Evolutionary conservation across 2,113 vertebrate species (phyloP).

Genomic region (Centropristis striata): DNA sequence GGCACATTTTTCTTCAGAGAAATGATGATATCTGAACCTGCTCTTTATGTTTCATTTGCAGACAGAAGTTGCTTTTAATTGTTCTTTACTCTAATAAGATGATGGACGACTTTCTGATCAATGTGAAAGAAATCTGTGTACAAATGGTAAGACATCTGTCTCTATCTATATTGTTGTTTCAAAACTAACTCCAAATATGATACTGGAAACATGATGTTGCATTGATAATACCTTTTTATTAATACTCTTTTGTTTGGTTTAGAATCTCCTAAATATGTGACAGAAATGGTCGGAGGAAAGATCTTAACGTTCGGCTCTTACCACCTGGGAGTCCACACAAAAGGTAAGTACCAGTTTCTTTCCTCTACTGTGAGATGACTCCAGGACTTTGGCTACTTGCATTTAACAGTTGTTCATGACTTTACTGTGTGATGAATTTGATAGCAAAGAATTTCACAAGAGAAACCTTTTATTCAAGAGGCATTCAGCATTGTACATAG

Average conservation of each 20-base stretch:
- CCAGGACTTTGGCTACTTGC: neutral
- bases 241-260: neutral
- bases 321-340: constrained; percentile 92
- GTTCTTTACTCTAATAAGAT: no score
- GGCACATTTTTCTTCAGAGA: neutral
- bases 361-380: no score
- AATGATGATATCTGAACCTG: neutral
- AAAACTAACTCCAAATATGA: neutral
- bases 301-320: constrained; percentile 96
- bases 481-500: neutral
- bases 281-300: constrained; percentile 92
- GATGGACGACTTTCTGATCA: no score
- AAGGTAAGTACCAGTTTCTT: constrained; percentile 83
- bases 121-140: constrained; percentile 92
- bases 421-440: neutral
- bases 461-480: neutral
- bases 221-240: neutral
- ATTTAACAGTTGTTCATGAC: neutral
- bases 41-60: constrained; percentile 56
- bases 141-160: constrained; percentile 85
- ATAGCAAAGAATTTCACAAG: neutral
- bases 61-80: constrained; percentile 92
- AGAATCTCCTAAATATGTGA: constrained; percentile 92
- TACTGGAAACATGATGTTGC: neutral
- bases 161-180: neutral